Base-by-base conservation (phyloP, 2,113 vertebrate species). In the Patagioenas fasciata region DNA sequence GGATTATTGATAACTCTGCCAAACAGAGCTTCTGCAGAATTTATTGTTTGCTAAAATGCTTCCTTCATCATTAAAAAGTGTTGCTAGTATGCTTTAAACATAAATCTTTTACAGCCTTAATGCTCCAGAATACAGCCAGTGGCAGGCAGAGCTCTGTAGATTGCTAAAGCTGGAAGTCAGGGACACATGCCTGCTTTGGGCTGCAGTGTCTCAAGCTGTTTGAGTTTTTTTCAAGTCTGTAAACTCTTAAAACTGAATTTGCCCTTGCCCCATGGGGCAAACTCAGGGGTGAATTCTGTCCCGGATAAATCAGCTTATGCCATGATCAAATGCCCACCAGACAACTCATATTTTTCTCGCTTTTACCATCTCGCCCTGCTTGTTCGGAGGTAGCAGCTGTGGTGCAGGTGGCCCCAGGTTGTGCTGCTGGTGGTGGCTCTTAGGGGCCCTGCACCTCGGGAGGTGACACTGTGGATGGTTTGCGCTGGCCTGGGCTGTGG, bases 1-100 rank as follows among this genome's bases (percentile, higher is more conserved):
- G 95, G 96, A 96, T 96, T 95, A 90, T 93, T 67, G 77, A 96
- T 96, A 96, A 86, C 44, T 88, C 53, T 95, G 83, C 80, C 92
- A 96, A 94, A 60, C 62, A 32, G 48, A 78, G 83, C 80, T 96
- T 71, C 83, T 71, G 77, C 72, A 80, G 90, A 93, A 94, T 86
- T 91, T 96, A 84, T 69, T 81, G 75, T 92, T 93, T 60, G 85
- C 64, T 88, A 56, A 94, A 96, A 87, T 74, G 73, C 83, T 21
- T 79, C 73, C 81, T 75, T 56, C 44, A 23, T 73, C 53, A 26
- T 94, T 75, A 87, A 75, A 60, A 84, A 89, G 53, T 71, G 72
- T 93, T 91, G 60, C 75, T 94, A 90, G 95, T 72, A 50, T 44
- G 82, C 92, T 94, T 94, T 91, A 83, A 82, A 40, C 75, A 48